Evolutionary conservation across 2,113 vertebrate species (phyloP).

Genomic region (Craseonycteris thonglongyai): DNA sequence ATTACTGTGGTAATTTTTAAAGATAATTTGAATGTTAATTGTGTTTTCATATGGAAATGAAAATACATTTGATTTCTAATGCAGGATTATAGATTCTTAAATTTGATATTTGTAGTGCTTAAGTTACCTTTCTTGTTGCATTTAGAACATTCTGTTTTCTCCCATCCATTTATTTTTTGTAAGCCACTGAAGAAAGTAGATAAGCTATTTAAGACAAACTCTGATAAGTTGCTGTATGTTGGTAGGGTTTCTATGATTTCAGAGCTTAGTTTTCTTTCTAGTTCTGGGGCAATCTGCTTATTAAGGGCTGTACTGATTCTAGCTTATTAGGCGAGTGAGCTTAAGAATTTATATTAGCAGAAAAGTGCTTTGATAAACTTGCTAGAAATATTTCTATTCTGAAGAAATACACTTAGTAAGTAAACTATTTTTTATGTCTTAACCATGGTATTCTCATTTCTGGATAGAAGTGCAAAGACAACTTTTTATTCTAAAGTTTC

Average conservation of each 20-base stretch:
- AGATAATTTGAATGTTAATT: not conserved
- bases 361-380: not conserved
- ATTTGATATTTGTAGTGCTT: not conserved
- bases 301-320: not conserved
- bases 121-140: not conserved
- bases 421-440: not conserved
- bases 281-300: not conserved
- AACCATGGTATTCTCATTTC: not conserved
- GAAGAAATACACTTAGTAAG: not conserved
- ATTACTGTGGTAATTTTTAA: not conserved
- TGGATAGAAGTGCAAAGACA: not conserved
- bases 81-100: not conserved
- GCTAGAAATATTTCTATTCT: not conserved
- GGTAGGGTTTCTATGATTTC: not conserved
- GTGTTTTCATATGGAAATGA: not conserved
- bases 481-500: not conserved
- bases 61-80: not conserved
- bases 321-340: not conserved
- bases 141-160: not conserved
- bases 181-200: not conserved
- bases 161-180: not conserved
- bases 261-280: not conserved
- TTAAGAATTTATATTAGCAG: constrained; percentile 12
- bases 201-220: not conserved
- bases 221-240: not conserved